These are phyloP conservation scores for Mohoua ochrocephala DNA, from an alignment of 2,113 vertebrate genomes.

Conservation along the genomic window DNA sequence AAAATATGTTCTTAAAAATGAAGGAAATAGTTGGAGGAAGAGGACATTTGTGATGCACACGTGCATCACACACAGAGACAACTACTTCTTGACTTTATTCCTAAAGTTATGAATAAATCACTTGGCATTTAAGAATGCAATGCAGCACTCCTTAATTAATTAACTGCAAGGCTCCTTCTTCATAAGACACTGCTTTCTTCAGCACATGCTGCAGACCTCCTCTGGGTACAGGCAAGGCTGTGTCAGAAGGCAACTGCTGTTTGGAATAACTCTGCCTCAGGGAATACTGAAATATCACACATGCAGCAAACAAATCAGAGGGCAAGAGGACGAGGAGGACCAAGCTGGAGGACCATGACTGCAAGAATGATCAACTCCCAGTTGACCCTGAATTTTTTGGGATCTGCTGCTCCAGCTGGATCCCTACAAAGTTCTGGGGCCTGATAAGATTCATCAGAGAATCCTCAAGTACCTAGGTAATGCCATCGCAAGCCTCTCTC, in stretches of 20 bases:
- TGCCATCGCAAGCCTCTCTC: neutral
- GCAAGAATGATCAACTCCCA: neutral
- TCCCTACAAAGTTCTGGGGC: too few species aligned
- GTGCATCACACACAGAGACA: neutral
- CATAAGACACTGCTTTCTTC: neutral
- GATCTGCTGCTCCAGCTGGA: neutral
- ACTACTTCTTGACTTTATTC: neutral
- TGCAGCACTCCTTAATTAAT: neutral
- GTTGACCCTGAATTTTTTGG: neutral
- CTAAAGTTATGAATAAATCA: neutral
- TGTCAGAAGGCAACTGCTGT: neutral
- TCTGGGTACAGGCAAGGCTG: neutral
- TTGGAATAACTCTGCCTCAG: neutral
- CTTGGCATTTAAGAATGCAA: neutral
- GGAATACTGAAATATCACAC: neutral
- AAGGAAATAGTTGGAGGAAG: neutral
- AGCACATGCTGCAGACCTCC: neutral
- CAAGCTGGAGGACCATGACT: neutral
- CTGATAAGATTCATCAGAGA: neutral
- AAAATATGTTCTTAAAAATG: neutral
- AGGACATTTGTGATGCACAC: fast-evolving
- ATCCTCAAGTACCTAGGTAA: neutral
- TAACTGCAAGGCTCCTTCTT: neutral
- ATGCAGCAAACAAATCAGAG: neutral
- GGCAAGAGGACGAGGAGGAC: neutral